These are phyloP conservation scores for Epirrhoe alternata DNA, from an alignment of 2,888 invertebrate genomes.

Conservation along the genomic window DNA sequence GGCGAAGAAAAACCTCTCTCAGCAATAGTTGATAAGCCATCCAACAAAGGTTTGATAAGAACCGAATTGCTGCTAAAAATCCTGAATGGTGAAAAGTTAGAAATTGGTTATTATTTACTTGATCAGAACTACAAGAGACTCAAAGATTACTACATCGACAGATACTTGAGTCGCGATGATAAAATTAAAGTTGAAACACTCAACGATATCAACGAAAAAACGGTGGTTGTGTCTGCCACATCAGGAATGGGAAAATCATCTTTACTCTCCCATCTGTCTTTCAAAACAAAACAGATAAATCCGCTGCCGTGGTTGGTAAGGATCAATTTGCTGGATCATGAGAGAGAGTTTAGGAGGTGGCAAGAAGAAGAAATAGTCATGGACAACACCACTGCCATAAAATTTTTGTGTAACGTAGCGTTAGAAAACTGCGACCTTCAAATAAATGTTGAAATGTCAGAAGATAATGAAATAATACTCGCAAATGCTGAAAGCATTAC, in stretches of 20 bases:
- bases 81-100: conserved; percentile 47
- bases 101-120: conserved; percentile 49
- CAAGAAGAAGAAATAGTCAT: conserved; percentile 36
- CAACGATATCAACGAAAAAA: conserved; percentile 47
- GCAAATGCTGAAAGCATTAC: conserved; percentile 28
- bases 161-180: conserved; percentile 42
- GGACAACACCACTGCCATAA: conserved; percentile 35
- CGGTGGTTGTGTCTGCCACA: conserved; percentile 49
- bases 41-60: conserved; percentile 43
- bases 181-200: conserved; percentile 46
- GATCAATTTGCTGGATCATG: conserved; percentile 48
- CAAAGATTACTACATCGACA: conserved; percentile 48
- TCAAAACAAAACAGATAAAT: conserved; percentile 48
- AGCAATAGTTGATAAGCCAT: conserved; percentile 43
- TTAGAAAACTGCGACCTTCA: conserved; percentile 42
- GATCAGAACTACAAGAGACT: conserved; percentile 48
- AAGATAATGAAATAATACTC: conserved; percentile 36
- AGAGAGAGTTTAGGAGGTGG: conserved; percentile 46
- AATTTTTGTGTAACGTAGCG: conserved; percentile 49
- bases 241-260: conserved; percentile 55
- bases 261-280: conserved; percentile 52
- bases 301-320: conserved; percentile 53
- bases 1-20: conserved; percentile 46
- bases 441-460: conserved; percentile 37
- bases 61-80: conserved; percentile 47